phyloP scores from a whole-genome alignment of 1,140 invertebrate species.

The Archivesica marissinica region DNA sequence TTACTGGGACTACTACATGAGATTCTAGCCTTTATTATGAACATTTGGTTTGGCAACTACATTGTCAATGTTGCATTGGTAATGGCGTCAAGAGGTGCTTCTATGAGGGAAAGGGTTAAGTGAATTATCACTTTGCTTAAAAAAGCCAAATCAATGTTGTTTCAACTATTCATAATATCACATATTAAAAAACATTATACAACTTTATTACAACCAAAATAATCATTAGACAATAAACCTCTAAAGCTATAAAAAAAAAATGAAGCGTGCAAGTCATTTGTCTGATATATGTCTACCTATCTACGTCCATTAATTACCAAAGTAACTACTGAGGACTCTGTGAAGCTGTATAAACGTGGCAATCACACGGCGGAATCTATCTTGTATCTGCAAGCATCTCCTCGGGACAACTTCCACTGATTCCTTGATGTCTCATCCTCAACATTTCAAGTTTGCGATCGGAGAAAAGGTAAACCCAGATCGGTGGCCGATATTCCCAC shows the following conservation, averaged over 20 bases:
- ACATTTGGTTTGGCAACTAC: too few relatives aligned
- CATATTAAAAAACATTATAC: not conserved
- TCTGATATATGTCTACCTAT: not conserved
- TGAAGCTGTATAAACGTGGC: not conserved
- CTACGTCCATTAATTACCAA: not conserved
- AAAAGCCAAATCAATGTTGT: not conserved
- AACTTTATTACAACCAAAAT: not conserved
- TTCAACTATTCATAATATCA: not conserved
- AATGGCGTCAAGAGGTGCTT: too few relatives aligned
- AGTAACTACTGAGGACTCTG: not conserved
- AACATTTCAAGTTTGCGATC: not conserved
- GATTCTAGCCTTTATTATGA: too few relatives aligned
- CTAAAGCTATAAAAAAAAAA: not conserved
- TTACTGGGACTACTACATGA: too few relatives aligned
- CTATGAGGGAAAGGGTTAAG: too few relatives aligned
- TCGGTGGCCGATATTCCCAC: not conserved
- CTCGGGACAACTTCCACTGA: not conserved
- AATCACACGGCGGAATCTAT: not conserved
- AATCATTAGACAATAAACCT: not conserved
- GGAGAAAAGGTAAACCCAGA: not conserved
- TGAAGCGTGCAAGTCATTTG: not conserved
- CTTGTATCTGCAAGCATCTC: not conserved
- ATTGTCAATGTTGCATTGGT: too few relatives aligned
- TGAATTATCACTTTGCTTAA: not conserved
- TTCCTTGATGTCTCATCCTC: conserved; percentile 8